Conservation (phyloP, 2,888 invertebrate species). For the Diplolepis rosae region DNA sequence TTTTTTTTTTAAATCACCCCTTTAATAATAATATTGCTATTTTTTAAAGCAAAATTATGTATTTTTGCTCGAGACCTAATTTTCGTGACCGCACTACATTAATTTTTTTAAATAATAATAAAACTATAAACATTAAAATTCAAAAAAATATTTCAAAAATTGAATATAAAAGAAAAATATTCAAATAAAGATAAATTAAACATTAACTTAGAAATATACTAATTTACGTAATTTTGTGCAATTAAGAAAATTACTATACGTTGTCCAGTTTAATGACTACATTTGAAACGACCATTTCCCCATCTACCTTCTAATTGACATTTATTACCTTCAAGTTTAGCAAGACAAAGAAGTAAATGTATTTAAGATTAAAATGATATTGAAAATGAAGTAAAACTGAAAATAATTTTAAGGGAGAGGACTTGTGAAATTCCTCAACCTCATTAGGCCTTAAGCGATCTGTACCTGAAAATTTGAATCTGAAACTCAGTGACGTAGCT, state of each 20-base stretch:
- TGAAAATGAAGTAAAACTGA: neutral
- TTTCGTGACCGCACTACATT: no score
- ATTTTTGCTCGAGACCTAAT: no score
- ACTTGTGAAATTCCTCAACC: neutral
- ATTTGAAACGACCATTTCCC: neutral
- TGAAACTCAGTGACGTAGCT: no score
- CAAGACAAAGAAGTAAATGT: neutral
- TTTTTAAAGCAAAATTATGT: no score
- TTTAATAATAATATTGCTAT: no score
- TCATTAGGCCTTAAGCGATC: no score
- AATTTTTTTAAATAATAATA: no score
- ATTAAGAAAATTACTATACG: conserved; percentile 12
- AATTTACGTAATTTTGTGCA: neutral
- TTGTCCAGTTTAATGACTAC: neutral
- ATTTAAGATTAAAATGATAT: neutral
- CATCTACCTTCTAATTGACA: neutral
- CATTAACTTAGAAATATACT: neutral
- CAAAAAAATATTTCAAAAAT: no score
- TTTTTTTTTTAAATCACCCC: no score
- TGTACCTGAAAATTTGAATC: conserved; percentile 3
- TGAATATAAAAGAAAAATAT: no score
- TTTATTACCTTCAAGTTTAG: neutral
- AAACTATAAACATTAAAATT: no score
- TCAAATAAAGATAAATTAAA: no score
- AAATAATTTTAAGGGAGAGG: neutral